Base-by-base conservation (phyloP, 2,888 invertebrate genomes). In the Pegoplata infirma region DNA sequence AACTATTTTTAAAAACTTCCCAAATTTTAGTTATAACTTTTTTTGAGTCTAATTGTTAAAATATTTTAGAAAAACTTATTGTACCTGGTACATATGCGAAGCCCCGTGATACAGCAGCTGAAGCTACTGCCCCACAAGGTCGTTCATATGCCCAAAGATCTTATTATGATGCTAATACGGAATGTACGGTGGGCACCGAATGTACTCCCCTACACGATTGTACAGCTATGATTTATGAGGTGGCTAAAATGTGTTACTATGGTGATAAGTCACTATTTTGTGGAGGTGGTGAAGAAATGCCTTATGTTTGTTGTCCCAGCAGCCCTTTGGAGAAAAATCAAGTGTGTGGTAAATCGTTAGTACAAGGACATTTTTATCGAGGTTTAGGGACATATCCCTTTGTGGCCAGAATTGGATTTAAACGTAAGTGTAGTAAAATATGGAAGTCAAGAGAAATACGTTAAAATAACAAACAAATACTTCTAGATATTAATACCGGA, bases 371-470 rank as follows among this genome's bases (percentile, higher is more conserved):
- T 5, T 91, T 91, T 73, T 94, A 94, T 82, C 91, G 91, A 44
- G 93, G 93, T 1, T 87, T 95, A 6, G 95, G 95, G 1, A 92
- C 93, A 0, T 94, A 93, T 86, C 95, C 95, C 0, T 95, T 94
- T 92, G 92, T 94, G 0, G 95, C 92, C 0, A 91, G 95, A 83
- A 91, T 96, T 79, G 95, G 94, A 32, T 95, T 95, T 84, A 92
- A 93, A 84, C 93, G 95, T 95, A 88, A 91, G 92, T 89, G 25
- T 10, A 40, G 0, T 5, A 5, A 32, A 17, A 7, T 10, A 21
- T 28, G 23, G 16, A 28, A 3, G 36, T 19, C 6, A 36, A 44
- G 16, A 16, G 40, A 10, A 40, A 19, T 7, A 12, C 21, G 36
- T 21, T 14, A 14, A n/a, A n/a, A 47, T 10, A 5, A 40, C 2